Evolutionary conservation across 2,888 invertebrate genomes (phyloP), one percentile per base, ranked within the genome.

Genomic region (Campoplex nolae): DNA sequence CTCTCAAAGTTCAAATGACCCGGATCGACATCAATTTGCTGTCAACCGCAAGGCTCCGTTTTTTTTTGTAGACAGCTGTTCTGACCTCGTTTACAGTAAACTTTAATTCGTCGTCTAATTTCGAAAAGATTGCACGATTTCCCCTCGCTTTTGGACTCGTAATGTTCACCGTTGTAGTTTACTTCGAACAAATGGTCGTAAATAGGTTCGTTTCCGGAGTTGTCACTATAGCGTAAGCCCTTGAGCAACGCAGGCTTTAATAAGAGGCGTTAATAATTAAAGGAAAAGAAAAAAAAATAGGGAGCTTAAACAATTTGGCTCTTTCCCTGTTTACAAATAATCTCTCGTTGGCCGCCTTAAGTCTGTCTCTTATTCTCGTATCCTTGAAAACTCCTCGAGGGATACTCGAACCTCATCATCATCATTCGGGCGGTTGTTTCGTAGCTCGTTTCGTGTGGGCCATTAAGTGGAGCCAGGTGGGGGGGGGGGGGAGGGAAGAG

Each of bases 401-500:
- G 77, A 79, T 58, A 70, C 79, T 79, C 28, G 70, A 79, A 58
- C 42, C 74, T 79, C 56, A 58, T 48, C 38, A 58, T 48, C 38
- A 42, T 76, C 48, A 58, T 73, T 28, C 28, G 28, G 38, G 48
- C 42, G 62, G 16, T 76, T 62, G 48, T 79, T 70, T 23, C 68
- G 68, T 62, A 3, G 58, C 68, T 79, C 84, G 68, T 79, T 70
- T 51, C 42, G 75, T 54, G 42, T 54, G 42, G 35, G 28, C 45
- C 38, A 68, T 79, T 68, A 65, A 54, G 42, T 7, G 8, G 42
- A 42, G 38, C 38, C 35, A 9, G 1, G 23, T 23, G 0, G 0
- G 23, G 23, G 23, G 38, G 16, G 56, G 68, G 0, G 0, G 23
- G 23, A 0, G 38, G 16, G 56, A 58, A 11, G 8, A 45, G 68